These are phyloP conservation scores for Antheraea mylitta DNA, from an alignment of 1,140 invertebrate species.

Conservation along the genomic window DNA sequence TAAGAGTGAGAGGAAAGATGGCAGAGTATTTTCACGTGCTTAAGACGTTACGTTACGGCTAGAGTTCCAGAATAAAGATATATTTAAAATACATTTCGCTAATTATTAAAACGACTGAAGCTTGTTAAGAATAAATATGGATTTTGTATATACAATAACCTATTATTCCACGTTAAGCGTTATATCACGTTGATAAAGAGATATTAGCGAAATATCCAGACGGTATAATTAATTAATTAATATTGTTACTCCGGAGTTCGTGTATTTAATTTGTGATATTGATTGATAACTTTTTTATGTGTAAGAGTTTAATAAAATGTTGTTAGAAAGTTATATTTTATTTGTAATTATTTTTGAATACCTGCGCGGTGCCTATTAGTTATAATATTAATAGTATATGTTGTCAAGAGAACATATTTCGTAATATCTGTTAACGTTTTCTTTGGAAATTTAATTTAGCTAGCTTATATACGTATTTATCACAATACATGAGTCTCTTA, in stretches of 20 bases:
- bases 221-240: too few species aligned
- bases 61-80: too few species aligned
- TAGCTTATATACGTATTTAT: too few species aligned
- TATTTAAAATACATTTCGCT: neutral
- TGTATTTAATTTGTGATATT: conserved; percentile 72
- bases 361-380: neutral
- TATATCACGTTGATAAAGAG: too few species aligned
- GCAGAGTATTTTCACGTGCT: neutral
- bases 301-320: conserved; percentile 71
- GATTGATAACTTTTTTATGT: conserved; percentile 61
- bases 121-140: neutral
- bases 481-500: too few species aligned
- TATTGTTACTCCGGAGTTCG: conserved; percentile 3
- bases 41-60: neutral
- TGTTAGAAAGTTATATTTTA: conserved; percentile 55
- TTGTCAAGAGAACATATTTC: neutral
- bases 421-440: too few species aligned
- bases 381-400: neutral
- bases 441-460: too few species aligned
- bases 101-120: conserved; percentile 1
- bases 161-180: neutral
- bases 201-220: too few species aligned
- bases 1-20: neutral
- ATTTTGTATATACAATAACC: neutral
- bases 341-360: conserved; percentile 5